Base-by-base conservation (phyloP, 2,797 vertebrate species). In the Antrozous pallidus region DNA sequence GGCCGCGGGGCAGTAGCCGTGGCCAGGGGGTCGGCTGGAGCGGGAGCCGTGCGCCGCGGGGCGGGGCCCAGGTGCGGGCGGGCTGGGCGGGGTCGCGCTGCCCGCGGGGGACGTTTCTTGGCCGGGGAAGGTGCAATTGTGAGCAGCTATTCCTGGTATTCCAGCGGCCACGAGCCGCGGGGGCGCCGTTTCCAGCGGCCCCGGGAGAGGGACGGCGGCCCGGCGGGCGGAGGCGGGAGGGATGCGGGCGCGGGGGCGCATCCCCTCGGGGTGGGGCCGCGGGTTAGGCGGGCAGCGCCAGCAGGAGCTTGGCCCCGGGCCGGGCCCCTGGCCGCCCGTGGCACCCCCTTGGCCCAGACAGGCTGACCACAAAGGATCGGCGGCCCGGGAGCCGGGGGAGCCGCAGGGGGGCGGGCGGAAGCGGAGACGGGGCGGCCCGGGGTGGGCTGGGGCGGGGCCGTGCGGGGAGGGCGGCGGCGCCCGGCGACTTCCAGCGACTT, bases 141-240 rank as follows among this genome's bases (percentile, higher is more conserved):
- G 94, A 90, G 95, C 90, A 96, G 94, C 96, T 97, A 97, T 97
- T 96, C 92, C 92, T 93, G 97, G 97, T 97, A 96, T 97, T 97
- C 96, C 8, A 95, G 95, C 58, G 38, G 73, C 92, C 18, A 12
- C 42, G 22, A 91, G 92, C 79, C 36, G 38, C 7, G 67, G 74
- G 88, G 84, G 56, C 56, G 93, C 88, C 56, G 28, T 84, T 91
- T 71, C 75, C 56, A 20, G 56, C 31, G 77, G 42, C 58, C 28
- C 78, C 10, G 17, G 67, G 71, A 54, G 51, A 6, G 45, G 49
- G 73, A 13, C 20, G 61, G 90, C n/a, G 24, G 69, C 69, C 38
- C 0, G 51, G 85, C 16, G 40, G 42, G 70, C 75, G 14, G 56
- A 28, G 83, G 49, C 73, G 36, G 77, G 86, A 61, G 80, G 82